A percentile compares a stretch with the other conserved stretches of the same genome.
Conservation (phyloP, 1,140 invertebrate genomes). For the Glomeris maerens region DNA sequence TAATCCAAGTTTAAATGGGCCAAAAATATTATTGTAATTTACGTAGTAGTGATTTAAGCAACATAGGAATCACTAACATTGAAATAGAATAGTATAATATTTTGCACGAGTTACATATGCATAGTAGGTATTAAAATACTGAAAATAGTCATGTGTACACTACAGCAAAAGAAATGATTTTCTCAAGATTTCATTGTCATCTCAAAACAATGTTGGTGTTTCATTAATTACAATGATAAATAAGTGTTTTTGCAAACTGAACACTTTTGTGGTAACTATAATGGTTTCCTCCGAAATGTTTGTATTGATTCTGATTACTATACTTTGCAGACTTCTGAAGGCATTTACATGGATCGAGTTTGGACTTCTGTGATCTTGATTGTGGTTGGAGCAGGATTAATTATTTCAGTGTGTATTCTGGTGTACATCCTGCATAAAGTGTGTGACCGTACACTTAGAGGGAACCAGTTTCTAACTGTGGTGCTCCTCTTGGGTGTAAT, state of each 20-base stretch:
- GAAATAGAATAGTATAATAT: too few relatives aligned
- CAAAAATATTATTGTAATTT: too few relatives aligned
- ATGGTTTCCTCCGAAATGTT: conserved; percentile 9
- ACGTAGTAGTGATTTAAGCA: too few relatives aligned
- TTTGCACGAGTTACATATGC: too few relatives aligned
- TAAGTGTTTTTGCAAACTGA: conserved; percentile 11
- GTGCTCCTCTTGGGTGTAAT: conserved; percentile 33
- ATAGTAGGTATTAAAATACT: too few relatives aligned
- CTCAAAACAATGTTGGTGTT: conserved; percentile 11
- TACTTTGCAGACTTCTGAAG: conserved; percentile 16
- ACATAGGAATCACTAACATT: too few relatives aligned
- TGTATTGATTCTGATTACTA: conserved; percentile 13
- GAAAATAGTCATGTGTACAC: too few relatives aligned
- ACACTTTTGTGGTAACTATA: neutral
- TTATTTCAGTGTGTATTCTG: conserved; percentile 30
- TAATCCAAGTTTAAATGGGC: too few relatives aligned
- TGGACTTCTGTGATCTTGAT: conserved; percentile 28
- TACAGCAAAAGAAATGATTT: too few relatives aligned
- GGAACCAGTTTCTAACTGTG: conserved; percentile 35
- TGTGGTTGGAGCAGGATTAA: conserved; percentile 24
- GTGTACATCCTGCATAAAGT: conserved; percentile 34
- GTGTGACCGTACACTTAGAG: conserved; percentile 34
- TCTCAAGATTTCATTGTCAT: too few relatives aligned
- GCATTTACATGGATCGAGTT: conserved; percentile 24
- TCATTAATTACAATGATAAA: conserved; percentile 5